Percentiles rank a stretch among this genome's conserved stretches.
These are phyloP conservation scores for Daboia siamensis DNA, from an alignment of 2,113 vertebrate genomes.

Conservation along the genomic window DNA sequence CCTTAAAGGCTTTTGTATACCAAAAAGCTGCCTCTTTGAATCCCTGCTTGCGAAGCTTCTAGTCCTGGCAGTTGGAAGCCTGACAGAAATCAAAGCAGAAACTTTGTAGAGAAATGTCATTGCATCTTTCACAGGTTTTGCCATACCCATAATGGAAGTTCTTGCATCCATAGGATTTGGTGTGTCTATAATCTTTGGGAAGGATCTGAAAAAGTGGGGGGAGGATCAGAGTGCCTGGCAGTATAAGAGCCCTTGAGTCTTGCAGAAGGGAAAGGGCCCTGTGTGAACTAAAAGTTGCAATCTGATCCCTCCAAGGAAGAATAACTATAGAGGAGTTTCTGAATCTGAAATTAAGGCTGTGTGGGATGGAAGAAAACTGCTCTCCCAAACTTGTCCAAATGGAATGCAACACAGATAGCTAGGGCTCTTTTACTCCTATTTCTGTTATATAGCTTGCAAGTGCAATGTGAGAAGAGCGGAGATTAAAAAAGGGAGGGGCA, in stretches of 20 bases:
- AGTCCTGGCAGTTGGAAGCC: neutral
- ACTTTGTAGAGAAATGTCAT: neutral
- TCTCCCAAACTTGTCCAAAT: neutral
- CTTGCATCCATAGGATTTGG: neutral
- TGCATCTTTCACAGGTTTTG: neutral
- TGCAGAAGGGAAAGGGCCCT: neutral
- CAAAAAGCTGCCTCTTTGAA: neutral
- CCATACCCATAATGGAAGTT: neutral
- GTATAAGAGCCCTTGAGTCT: neutral
- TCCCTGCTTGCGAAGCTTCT: neutral
- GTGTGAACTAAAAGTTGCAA: neutral
- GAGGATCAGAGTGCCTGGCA: neutral
- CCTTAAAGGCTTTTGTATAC: neutral
- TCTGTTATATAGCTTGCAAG: constrained; percentile 18
- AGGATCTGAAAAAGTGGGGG: neutral
- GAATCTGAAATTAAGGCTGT: fast-evolving
- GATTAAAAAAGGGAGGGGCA: constrained; percentile 32
- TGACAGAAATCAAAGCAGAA: neutral
- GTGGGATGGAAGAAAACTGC: neutral
- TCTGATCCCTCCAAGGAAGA: neutral
- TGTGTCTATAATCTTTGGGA: neutral
- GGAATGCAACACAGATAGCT: neutral
- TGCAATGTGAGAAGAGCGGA: constrained; percentile 26
- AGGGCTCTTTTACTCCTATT: constrained; percentile 2
- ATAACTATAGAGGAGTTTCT: constrained; percentile 30